phyloP scores from a whole-genome alignment of 2,113 vertebrate species.

The Neodon shergylaensis region DNA sequence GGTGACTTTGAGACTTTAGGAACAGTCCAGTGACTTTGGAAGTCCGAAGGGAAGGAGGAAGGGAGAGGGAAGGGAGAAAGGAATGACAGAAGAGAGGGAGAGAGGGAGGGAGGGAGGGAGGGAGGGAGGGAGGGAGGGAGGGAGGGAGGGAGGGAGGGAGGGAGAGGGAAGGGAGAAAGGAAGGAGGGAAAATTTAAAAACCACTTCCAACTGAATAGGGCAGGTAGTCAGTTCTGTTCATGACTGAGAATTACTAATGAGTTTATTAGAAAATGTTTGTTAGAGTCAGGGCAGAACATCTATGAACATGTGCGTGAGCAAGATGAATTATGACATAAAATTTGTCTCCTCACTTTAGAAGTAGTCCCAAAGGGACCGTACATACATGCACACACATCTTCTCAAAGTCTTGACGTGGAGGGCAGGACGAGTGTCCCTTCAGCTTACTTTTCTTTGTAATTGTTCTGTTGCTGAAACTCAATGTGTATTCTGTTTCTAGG shows the following conservation, averaged over 20 bases:
- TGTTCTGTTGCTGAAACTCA: background rate
- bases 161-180: background rate
- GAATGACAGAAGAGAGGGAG: too few species aligned
- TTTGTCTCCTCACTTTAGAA: background rate
- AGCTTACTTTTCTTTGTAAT: conserved; percentile 13
- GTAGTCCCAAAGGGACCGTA: background rate
- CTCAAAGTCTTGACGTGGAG: background rate
- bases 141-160: background rate
- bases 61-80: too few species aligned
- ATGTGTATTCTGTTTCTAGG: background rate
- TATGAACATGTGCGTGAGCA: background rate
- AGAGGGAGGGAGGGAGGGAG: background rate
- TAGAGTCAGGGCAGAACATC: background rate
- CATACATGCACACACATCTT: background rate
- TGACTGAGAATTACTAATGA: conserved; percentile 8
- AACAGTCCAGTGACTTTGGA: conserved; percentile 48
- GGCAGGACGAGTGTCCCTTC: background rate
- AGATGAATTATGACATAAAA: background rate
- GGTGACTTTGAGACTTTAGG: conserved; percentile 66
- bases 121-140: background rate
- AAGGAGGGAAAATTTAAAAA: background rate
- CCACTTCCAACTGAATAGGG: background rate
- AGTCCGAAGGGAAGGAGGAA: background rate
- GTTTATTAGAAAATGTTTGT: conserved; percentile 5
- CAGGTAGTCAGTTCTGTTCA: conserved; percentile 28